Evolutionary conservation across 2,888 invertebrate genomes (phyloP).

Genomic region (Brenthis daphne): DNA sequence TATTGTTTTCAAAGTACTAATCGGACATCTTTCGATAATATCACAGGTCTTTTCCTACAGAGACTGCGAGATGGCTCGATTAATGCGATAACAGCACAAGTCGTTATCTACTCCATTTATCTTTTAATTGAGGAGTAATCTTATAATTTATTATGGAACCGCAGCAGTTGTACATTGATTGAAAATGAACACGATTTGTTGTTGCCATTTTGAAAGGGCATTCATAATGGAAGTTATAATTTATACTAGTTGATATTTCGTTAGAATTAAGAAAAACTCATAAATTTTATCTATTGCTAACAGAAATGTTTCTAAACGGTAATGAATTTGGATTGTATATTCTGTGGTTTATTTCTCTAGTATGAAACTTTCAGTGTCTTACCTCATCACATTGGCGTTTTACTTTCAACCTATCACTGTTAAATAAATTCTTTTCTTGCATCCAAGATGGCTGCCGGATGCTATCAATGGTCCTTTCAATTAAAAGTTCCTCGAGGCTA

Average conservation of each 20-base stretch:
- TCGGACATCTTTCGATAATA: conserved; percentile 16
- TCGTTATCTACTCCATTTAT: conserved; percentile 48
- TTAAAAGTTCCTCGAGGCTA: conserved; percentile 61
- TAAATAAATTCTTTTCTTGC: conserved; percentile 11
- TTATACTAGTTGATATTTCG: background rate
- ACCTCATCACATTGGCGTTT: conserved; percentile 5
- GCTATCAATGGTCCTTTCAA: conserved; percentile 48
- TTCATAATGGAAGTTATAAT: background rate
- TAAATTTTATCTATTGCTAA: too few relatives aligned
- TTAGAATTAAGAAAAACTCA: too few relatives aligned
- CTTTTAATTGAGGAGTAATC: conserved; percentile 53
- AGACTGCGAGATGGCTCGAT: conserved; percentile 20
- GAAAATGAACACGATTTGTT: background rate
- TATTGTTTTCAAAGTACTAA: conserved; percentile 20
- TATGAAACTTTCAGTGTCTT: background rate
- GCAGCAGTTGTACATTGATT: conserved; percentile 10
- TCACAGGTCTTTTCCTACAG: conserved; percentile 15
- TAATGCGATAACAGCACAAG: conserved; percentile 27
- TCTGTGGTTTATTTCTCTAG: too few relatives aligned
- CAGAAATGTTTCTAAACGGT: too few relatives aligned
- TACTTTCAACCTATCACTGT: conserved; percentile 1
- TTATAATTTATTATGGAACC: conserved; percentile 18
- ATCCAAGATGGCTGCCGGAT: conserved; percentile 16
- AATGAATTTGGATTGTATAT: too few relatives aligned
- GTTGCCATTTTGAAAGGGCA: background rate